Base-by-base conservation (phyloP, 2,888 invertebrate genomes). In the Lordiphosa fenestrarum region DNA sequence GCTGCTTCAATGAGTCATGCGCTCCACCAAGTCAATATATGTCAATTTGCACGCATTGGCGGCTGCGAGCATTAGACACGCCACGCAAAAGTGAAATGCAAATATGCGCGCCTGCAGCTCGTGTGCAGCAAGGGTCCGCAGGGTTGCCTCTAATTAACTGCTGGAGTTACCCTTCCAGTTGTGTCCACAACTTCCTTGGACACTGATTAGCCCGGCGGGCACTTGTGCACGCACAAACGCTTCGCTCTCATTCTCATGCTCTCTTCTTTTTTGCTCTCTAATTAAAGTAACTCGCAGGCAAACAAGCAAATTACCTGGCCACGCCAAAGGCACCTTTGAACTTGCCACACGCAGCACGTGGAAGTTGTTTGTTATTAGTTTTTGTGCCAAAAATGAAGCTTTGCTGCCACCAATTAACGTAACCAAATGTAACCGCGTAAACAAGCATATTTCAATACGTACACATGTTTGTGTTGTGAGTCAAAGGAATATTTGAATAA, bases 321-420 rank as follows among this genome's bases (percentile, higher is more conserved):
- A 23, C 47, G 60, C 59, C 60, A 53, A 61, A 46, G 49, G 64
- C 47, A 46, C 65, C 68, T 67, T 67, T 65, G 65, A 68, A 65
- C 69, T 68, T 65, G 62, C 49, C 25, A 61, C 67, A 44, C 23
- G n/a, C 33, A 33, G 48, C 63, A 46, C 37, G n/a, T 25, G 25
- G 30, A 42, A 15, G 52, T 49, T 52, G 30, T 10, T n/a, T 42
- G 39, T 47, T 48, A 37, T 59, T 40, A 55, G 68, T 38, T 51
- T 48, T 54, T 72, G 23, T 59, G 53, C 47, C 53, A 30, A 37
- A 69, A 35, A 62, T 5, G 30, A 57, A 48, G 50, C 33, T 53
- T 68, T 73, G 73, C 49, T 55, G 61, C 66, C 58, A 69, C 52
- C 58, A 72, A 65, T 77, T 74, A 77, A 61, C 39, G 53, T 53